Percentiles rank a stretch among this genome's conserved stretches.
Conservation (phyloP, 2,113 vertebrate species). For the Microcebus jonahi region DNA sequence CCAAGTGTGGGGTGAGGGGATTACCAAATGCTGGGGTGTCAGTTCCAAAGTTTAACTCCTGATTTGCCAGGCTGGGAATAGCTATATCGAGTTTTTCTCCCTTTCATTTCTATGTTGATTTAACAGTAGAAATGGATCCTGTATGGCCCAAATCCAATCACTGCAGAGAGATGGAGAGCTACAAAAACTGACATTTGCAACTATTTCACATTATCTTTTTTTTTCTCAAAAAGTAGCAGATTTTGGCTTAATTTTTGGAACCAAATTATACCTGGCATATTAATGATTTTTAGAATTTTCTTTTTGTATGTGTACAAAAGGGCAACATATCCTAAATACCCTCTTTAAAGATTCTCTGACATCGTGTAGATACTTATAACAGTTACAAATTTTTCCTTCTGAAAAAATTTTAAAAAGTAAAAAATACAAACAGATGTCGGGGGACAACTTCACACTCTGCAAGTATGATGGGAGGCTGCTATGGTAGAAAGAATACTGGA, state of each 20-base stretch:
- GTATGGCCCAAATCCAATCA: background rate
- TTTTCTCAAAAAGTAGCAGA: background rate
- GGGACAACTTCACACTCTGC: background rate
- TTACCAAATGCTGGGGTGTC: conserved; percentile 15
- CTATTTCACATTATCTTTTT: background rate
- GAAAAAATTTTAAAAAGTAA: background rate
- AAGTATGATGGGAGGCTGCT: background rate
- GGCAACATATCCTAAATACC: background rate
- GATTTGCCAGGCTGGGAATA: background rate
- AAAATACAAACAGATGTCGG: background rate
- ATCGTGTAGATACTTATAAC: background rate
- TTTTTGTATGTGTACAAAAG: background rate
- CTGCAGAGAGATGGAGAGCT: background rate
- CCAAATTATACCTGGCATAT: background rate
- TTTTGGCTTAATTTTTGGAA: conserved; percentile 28
- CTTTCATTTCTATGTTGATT: background rate
- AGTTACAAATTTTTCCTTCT: background rate
- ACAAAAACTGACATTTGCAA: background rate
- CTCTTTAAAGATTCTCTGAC: background rate
- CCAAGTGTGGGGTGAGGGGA: background rate
- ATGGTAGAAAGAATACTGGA: background rate
- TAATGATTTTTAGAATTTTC: background rate
- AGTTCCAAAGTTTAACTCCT: conserved; percentile 20
- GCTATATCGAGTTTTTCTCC: background rate
- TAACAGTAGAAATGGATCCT: background rate